phyloP scores from a whole-genome alignment of 1,140 invertebrate species.

The Scaptodrosophila lebanonensis region DNA sequence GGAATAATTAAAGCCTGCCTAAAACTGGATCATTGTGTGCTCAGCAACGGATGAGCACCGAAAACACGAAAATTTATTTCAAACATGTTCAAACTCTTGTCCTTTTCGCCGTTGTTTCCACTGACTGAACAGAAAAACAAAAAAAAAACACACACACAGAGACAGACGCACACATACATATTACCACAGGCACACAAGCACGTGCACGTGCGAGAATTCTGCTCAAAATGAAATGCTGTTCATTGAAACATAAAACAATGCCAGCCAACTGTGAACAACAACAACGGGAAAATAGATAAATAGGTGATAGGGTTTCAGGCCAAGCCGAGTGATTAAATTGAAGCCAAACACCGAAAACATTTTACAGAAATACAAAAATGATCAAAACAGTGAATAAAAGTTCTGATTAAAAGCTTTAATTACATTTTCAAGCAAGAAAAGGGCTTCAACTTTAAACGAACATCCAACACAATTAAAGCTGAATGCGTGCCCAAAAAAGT shows the following conservation, averaged over 20 bases:
- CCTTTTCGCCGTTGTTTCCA: slow-evolving; percentile 31
- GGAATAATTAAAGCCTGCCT: too few relatives aligned
- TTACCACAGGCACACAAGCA: slow-evolving; percentile 7
- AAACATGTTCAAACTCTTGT: slow-evolving; percentile 12
- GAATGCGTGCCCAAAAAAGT: slow-evolving; percentile 41
- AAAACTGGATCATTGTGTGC: too few relatives aligned
- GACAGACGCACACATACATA: slow-evolving; percentile 5
- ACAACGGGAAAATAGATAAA: background rate
- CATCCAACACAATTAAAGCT: too few relatives aligned
- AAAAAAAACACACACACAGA: slow-evolving; percentile 26
- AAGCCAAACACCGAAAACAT: background rate
- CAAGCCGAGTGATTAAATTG: background rate
- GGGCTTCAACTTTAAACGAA: too few relatives aligned
- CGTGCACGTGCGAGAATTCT: slow-evolving; percentile 23
- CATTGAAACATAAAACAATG: slow-evolving; percentile 44
- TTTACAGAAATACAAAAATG: too few relatives aligned
- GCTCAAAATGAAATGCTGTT: slow-evolving; percentile 48
- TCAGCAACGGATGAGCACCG: too few relatives aligned
- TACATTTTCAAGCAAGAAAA: too few relatives aligned
- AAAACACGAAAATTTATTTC: slow-evolving; percentile 25
- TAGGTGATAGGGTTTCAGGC: background rate
- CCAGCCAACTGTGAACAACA: slow-evolving; percentile 58
- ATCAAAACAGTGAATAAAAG: too few relatives aligned
- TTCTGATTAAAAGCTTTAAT: too few relatives aligned
- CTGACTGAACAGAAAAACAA: slow-evolving; percentile 36